Base-by-base conservation (phyloP, 1,140 invertebrate genomes). In the Alviniconcha marisindica region DNA sequence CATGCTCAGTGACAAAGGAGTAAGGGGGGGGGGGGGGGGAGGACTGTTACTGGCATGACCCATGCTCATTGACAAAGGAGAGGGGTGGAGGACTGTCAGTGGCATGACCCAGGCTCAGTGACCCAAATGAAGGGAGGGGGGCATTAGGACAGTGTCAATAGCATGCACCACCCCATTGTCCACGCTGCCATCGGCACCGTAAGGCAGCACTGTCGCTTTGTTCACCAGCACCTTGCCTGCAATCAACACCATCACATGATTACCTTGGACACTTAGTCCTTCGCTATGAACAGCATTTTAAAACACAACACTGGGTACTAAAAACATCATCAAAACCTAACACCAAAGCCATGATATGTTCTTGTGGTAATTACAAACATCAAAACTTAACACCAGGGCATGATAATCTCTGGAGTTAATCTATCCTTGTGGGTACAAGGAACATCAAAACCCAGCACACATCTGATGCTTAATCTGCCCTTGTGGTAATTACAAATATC, bases 161-260 rank as follows among this genome's bases (percentile, higher is more conserved):
- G 93, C 91, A 83, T 94, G 93, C 38, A 94, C 87, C n/a, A 93
- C 91, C 12, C 93, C 93, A 82, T 93, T 94, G 28, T 87, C 89
- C 0, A 91, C 91, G 2, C 87, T 83, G 54, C 90, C 51, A 86
- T 94, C 88, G 71, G 92, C 78, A 78, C 86, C 66, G 24, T 2
- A 2, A 0, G 51, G 28, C 51, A 60, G 0, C 31, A 78, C 77
- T 4, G n/a, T 60, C 40, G 36, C 51, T 5, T 60, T 38, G 54
- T 78, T 60, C 14, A 78, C 51, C 33, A 36, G 36, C 5, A 78
- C 33, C 31, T 48, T 36, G 36, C 31, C 77, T 78, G 77, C 1
- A 38, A 63, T 21, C 2, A 60, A 14, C 21, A 14, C 21, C 5
- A 18, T 5, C 21, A 60, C 7, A n/a, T n/a, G n/a, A n/a, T n/a